Percentiles rank a stretch among this genome's conserved stretches.
phyloP scores from a whole-genome alignment of 2,888 invertebrate genomes.

The Spilosoma lubricipeda region DNA sequence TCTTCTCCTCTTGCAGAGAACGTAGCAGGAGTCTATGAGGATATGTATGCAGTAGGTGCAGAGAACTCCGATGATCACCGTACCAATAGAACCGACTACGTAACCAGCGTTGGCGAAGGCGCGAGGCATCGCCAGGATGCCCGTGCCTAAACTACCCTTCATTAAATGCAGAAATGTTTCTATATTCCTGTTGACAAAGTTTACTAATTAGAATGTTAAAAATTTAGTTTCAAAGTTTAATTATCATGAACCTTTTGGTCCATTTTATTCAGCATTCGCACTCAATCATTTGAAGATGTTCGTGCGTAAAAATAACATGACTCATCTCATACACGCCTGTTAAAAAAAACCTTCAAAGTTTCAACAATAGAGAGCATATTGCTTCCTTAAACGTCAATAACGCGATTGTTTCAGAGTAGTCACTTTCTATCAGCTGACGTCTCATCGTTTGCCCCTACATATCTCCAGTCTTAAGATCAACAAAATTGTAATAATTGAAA shows the following conservation, averaged over 20 bases:
- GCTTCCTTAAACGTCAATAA: too few species aligned
- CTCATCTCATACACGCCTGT: too few species aligned
- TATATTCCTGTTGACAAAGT: conserved; percentile 85
- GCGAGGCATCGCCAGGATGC: conserved; percentile 96
- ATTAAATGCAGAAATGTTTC: conserved; percentile 94
- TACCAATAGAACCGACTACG: conserved; percentile 92
- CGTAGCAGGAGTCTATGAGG: conserved; percentile 90
- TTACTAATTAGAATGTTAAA: not conserved
- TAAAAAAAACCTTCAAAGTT: too few species aligned
- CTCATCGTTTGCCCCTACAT: too few species aligned
- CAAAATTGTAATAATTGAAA: too few species aligned
- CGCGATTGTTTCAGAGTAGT: too few species aligned
- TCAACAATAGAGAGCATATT: too few species aligned
- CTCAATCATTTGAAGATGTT: too few species aligned
- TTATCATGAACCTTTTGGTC: too few species aligned
- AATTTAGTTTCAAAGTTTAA: not conserved
- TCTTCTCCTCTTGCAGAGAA: conserved; percentile 86
- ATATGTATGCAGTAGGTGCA: conserved; percentile 98
- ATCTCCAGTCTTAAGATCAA: too few species aligned
- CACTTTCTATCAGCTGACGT: too few species aligned
- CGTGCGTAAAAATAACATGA: too few species aligned
- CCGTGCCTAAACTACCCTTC: conserved; percentile 96
- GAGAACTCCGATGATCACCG: conserved; percentile 93
- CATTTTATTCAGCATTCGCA: not conserved
- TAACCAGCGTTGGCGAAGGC: conserved; percentile 95